Evolutionary conservation across 2,797 vertebrate genomes (phyloP).

Genomic region (Petrocephalus sullivani): DNA sequence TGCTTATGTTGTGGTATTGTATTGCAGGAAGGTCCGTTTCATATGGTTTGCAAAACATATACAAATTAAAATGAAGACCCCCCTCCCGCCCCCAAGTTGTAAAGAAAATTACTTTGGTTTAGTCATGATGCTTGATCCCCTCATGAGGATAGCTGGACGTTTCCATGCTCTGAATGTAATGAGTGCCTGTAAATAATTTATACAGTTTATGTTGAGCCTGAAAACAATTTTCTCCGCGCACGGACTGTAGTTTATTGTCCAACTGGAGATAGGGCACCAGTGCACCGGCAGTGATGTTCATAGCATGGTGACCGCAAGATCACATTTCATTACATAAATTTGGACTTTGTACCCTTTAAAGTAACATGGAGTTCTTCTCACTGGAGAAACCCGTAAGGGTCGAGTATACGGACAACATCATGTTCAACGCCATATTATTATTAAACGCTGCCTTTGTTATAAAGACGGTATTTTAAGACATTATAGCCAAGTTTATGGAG

Average conservation of each 20-base stretch:
- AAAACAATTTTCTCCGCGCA: conserved; percentile 24
- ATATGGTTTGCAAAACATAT: neutral
- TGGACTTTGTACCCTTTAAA: conserved; percentile 35
- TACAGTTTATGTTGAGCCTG: conserved; percentile 63
- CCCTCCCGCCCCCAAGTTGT: neutral
- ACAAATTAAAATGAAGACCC: neutral
- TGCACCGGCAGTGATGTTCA: conserved; percentile 56
- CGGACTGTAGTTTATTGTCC: conserved; percentile 48
- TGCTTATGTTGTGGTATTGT: neutral
- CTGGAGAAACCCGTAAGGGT: neutral
- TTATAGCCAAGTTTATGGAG: neutral
- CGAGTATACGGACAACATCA: neutral
- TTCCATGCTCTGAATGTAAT: neutral
- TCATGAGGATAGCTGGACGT: neutral
- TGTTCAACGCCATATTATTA: neutral
- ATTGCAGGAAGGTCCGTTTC: neutral
- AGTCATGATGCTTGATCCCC: neutral
- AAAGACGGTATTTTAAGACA: neutral
- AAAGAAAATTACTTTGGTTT: neutral
- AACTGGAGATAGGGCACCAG: neutral
- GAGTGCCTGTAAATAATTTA: conserved; percentile 66
- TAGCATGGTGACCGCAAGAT: conserved; percentile 52
- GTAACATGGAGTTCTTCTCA: neutral
- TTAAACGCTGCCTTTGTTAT: neutral
- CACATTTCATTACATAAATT: conserved; percentile 50